Evolutionary conservation across 2,797 vertebrate genomes (phyloP), one percentile per base, ranked within the genome.

Genomic region (Argya squamiceps): DNA sequence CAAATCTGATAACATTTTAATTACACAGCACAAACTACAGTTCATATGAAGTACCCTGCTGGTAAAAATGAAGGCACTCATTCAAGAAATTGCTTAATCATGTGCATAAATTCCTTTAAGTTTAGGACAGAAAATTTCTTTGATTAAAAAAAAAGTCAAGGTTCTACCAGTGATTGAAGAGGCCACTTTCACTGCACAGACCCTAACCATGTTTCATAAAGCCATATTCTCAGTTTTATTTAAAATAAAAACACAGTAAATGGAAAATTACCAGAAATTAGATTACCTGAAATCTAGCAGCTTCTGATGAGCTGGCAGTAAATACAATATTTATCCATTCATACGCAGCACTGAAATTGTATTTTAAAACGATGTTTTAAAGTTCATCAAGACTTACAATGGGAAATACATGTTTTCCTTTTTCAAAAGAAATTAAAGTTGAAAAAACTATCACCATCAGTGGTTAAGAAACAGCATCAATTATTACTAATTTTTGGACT

Each of bases 1-100:
- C 87, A 93, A 93, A 96, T 95, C 70, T 87, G 89, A 93, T 95
- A 96, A 84, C 7, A 47, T 91, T 93, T 96, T 95, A 95, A 94
- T 95, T 89, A 91, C 68, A 75, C 71, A 93, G 76, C 79, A 90
- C 79, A 81, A 59, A 55, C 77, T 76, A 86, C 60, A 75, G 58
- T 37, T 96, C 63, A 69, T 70, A 80, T 76, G 64, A 91, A 95
- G 78, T 92, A 79, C 46, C 91, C 90, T 93, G 64, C 64, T 93
- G 79, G 89, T 88, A 83, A 95, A 96, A 91, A 92, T 55, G 44
- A 93, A 93, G 84, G 82, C 60, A 87, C 9, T 87, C 59, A 94
- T 84, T 96, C 73, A 95, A 92, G 73, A 94, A 96, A 96, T 73
- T 88, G 89, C 74, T 93, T 94, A 92, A 80, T 85, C 92, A 93